These are phyloP conservation scores for Siniperca obscura DNA, from an alignment of 2,797 vertebrate species.

Conservation along the genomic window DNA sequence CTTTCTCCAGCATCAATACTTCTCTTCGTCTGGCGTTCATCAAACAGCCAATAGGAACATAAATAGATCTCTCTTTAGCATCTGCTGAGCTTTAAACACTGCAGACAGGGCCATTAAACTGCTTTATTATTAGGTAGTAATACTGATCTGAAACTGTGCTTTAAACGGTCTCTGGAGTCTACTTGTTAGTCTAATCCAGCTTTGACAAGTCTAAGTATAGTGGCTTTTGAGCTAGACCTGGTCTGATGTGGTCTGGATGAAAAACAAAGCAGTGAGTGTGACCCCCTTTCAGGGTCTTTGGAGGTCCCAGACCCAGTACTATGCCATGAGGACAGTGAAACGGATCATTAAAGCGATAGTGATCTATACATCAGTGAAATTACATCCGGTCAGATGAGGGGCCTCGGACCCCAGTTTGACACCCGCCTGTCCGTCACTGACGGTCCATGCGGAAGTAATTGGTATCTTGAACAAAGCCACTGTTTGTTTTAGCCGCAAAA, in stretches of 20 bases:
- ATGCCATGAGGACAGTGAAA: no score
- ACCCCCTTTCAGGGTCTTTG: background rate
- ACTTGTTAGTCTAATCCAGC: background rate
- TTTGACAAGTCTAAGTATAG: background rate
- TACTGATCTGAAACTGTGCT: no score
- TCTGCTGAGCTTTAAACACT: no score
- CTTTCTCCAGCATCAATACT: no score
- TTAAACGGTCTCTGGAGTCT: no score
- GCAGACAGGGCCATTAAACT: no score
- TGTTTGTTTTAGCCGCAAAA: background rate
- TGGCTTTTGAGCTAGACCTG: background rate
- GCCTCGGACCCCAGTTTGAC: conserved; percentile 9
- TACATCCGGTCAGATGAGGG: background rate
- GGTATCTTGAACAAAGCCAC: background rate
- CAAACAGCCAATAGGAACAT: no score
- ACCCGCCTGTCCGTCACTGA: conserved; percentile 23
- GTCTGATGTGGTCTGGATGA: background rate
- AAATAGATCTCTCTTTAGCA: no score
- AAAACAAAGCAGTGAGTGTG: background rate
- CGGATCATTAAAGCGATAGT: no score
- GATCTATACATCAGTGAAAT: background rate
- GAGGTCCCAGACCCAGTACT: background rate
- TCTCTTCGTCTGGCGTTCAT: no score
- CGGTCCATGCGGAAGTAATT: conserved; percentile 50
- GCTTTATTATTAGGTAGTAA: no score